Percentiles rank a stretch among this genome's conserved stretches.
These are phyloP conservation scores for Petrocephalus zakoni DNA, from an alignment of 2,113 vertebrate genomes.

Conservation along the genomic window DNA sequence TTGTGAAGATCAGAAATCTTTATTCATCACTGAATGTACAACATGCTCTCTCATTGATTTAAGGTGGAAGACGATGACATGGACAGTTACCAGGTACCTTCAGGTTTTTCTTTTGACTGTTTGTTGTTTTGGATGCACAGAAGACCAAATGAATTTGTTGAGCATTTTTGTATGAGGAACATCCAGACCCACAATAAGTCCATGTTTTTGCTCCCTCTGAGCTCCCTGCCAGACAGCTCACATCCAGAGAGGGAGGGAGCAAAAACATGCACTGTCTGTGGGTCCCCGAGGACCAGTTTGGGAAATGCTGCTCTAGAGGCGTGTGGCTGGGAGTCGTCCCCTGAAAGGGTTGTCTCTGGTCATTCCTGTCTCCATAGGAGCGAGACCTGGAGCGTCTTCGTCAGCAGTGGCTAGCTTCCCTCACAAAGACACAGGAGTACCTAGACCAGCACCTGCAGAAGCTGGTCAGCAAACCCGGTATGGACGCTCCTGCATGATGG, in stretches of 20 bases:
- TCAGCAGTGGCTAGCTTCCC: constrained; percentile 79
- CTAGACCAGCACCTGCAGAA: constrained; percentile 88
- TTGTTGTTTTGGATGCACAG: neutral
- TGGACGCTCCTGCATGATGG: neutral
- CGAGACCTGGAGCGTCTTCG: constrained; percentile 84
- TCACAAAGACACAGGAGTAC: constrained; percentile 92
- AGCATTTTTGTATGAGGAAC: neutral
- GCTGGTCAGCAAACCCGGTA: constrained; percentile 69
- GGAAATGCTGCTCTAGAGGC: neutral
- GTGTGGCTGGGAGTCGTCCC: neutral
- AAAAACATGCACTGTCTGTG: no score
- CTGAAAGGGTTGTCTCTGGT: neutral
- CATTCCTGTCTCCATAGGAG: constrained; percentile 58
- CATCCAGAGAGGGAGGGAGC: no score
- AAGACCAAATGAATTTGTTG: neutral
- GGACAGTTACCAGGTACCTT: constrained; percentile 93
- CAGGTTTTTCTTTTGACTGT: neutral
- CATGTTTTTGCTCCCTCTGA: no score
- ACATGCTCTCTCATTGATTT: neutral
- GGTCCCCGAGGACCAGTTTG: no score
- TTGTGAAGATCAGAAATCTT: neutral
- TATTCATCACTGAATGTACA: neutral
- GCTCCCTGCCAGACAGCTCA: no score
- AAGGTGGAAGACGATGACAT: constrained; percentile 78
- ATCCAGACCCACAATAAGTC: neutral